Conservation (phyloP, 2,113 vertebrate genomes). For the Rostratula benghalensis region DNA sequence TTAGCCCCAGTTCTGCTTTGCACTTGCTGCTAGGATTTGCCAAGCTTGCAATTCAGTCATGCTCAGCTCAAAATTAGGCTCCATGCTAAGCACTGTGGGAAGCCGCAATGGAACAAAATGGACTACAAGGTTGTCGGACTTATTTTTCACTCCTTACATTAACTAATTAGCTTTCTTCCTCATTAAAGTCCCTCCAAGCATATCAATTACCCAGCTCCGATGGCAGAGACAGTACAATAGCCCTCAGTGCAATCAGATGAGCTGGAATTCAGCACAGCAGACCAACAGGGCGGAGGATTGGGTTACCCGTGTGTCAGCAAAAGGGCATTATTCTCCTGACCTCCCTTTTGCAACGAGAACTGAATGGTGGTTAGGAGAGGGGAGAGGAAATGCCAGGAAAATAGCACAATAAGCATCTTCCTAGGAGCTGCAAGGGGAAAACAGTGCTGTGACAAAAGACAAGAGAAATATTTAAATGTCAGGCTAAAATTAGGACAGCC, state of each 20-base stretch:
- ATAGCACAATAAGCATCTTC: conserved; percentile 14
- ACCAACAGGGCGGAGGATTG: conserved; percentile 39
- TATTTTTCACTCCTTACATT: conserved; percentile 67
- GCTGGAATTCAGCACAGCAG: conserved; percentile 47
- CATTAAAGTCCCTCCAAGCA: conserved; percentile 68
- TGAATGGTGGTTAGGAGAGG: not conserved
- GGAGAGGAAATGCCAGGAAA: conserved; percentile 12
- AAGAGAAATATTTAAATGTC: not conserved
- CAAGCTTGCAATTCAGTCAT: not conserved
- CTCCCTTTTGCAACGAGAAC: conserved; percentile 30
- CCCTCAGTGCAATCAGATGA: conserved; percentile 29
- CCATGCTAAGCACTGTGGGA: conserved; percentile 32
- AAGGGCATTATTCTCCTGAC: conserved; percentile 56
- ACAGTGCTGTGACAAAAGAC: not conserved
- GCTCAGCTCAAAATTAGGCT: not conserved
- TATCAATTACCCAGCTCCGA: conserved; percentile 55
- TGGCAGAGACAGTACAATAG: conserved; percentile 47
- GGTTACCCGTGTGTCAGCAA: conserved; percentile 55
- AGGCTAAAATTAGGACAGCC: conserved; percentile 24
- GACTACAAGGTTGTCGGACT: conserved; percentile 39
- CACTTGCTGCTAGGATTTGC: not conserved
- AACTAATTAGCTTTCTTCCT: conserved; percentile 72
- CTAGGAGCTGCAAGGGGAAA: conserved; percentile 30
- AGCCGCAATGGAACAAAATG: conserved; percentile 32
- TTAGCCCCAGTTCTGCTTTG: not conserved